phyloP scores from a whole-genome alignment of 2,888 invertebrate species.

The Stratiomys singularior region DNA sequence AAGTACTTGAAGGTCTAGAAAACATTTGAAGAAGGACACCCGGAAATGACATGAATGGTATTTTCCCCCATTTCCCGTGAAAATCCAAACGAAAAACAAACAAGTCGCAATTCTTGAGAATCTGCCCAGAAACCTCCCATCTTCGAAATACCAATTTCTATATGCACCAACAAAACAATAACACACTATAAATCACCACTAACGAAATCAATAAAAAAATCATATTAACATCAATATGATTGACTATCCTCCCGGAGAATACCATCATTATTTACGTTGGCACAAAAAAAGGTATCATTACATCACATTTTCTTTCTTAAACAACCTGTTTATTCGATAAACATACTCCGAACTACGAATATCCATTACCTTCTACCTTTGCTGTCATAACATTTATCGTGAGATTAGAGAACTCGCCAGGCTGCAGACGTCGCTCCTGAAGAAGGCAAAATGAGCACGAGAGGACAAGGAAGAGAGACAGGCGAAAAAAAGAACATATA shows the following conservation, averaged over 20 bases:
- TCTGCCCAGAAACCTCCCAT: too few species aligned
- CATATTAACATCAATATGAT: neutral
- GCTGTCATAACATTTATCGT: constrained; percentile 29
- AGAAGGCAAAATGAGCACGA: neutral
- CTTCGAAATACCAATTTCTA: too few species aligned
- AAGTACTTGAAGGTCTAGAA: too few species aligned
- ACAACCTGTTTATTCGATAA: constrained; percentile 31
- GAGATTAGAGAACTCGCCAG: constrained; percentile 7
- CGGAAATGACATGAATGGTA: too few species aligned
- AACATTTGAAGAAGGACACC: too few species aligned
- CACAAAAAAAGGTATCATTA: constrained; percentile 22
- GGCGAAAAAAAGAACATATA: constrained; percentile 4
- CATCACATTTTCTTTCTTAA: constrained; percentile 14
- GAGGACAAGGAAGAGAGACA: neutral
- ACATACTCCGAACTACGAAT: neutral
- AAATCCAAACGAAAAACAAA: too few species aligned
- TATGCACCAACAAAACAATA: too few species aligned
- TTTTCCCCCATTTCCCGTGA: too few species aligned
- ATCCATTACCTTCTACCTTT: constrained; percentile 29
- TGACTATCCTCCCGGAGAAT: neutral
- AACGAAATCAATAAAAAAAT: neutral
- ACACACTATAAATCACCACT: too few species aligned
- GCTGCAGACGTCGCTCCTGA: neutral
- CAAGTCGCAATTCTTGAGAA: too few species aligned
- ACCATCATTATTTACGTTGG: neutral